Evolutionary conservation across 2,113 vertebrate species (phyloP), one percentile per base, ranked within the genome.

Genomic region (Choloepus hoffmanni): DNA sequence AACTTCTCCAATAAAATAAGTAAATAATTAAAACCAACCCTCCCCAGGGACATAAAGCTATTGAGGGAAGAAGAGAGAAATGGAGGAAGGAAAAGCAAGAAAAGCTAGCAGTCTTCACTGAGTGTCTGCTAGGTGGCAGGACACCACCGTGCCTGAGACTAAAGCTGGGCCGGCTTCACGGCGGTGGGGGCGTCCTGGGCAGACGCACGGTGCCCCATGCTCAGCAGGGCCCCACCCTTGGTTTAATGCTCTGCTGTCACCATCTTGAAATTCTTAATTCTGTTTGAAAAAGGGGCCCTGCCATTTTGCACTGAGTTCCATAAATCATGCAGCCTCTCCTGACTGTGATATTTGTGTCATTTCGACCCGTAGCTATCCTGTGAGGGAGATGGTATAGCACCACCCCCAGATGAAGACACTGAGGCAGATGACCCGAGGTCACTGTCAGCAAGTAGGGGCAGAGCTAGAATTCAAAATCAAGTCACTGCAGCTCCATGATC

Each of bases 131-230:
- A 43, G 53, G 33, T 77, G 48, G 28, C 26, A 68, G 85, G 70
- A 85, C 50, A 40, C 11, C 72, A 24, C 65, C 18, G 26, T 62
- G 65, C 50, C 50, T 18, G 53, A 14, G 53, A 23, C 28, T 21
- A 16, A n/a, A 18, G 74, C 45, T 55, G 6, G 11, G 24, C 14
- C 5, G 70, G 58, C 60, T 55, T 85, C 30, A 10, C 3, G 16
- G 43, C 43, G 43, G 43, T 45, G 53, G 45, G 10, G 9, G 21
- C 50, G 33, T 76, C 48, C 43, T 68, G 21, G 1, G 4, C 43
- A 30, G 18, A 0, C 40, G 10, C 30, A 7, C 33, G 9, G 62
- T 30, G 21, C 5, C 63, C 2, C 0, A 16, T 13, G 48, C 33
- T 36, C 62, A n/a, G 40, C 77, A 65, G 78, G 28, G 28, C 11